Conservation (phyloP, 2,888 invertebrate genomes). For the Euzetes globulus region DNA sequence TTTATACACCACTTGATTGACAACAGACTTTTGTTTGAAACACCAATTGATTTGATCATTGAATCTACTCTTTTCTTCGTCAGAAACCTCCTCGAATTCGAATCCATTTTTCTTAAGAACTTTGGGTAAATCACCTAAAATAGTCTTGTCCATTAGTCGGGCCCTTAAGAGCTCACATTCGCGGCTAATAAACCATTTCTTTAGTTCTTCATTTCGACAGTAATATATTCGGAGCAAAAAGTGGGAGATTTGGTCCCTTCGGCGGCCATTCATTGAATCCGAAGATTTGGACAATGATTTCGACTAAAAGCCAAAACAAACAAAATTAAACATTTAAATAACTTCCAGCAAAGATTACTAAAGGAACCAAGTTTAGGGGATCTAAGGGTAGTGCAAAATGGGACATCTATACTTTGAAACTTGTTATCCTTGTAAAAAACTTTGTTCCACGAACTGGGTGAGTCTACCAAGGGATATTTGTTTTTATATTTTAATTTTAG, state of each 20-base stretch:
- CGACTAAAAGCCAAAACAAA: background rate
- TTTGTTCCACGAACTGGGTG: too few species aligned
- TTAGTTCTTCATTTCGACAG: constrained; percentile 69
- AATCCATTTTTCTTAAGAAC: constrained; percentile 64
- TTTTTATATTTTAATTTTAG: too few species aligned
- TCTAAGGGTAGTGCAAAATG: too few species aligned
- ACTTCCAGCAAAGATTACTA: too few species aligned
- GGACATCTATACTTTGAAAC: too few species aligned
- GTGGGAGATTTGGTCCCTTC: constrained; percentile 77
- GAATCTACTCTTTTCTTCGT: constrained; percentile 60
- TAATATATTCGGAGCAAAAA: constrained; percentile 85
- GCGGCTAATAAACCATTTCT: constrained; percentile 76
- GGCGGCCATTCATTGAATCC: constrained; percentile 43
- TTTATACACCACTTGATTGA: constrained; percentile 62
- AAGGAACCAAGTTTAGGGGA: too few species aligned
- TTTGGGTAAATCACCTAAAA: constrained; percentile 49
- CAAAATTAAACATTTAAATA: too few species aligned
- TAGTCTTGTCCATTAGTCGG: constrained; percentile 45
- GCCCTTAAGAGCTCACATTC: constrained; percentile 81
- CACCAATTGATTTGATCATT: constrained; percentile 60
- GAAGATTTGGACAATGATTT: background rate
- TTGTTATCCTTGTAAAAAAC: too few species aligned
- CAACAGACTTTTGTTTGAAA: constrained; percentile 37
- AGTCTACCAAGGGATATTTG: too few species aligned
- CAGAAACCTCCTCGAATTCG: constrained; percentile 51